Conservation (phyloP, 2,797 vertebrate species). For the Hapalemur alaotrensis region DNA sequence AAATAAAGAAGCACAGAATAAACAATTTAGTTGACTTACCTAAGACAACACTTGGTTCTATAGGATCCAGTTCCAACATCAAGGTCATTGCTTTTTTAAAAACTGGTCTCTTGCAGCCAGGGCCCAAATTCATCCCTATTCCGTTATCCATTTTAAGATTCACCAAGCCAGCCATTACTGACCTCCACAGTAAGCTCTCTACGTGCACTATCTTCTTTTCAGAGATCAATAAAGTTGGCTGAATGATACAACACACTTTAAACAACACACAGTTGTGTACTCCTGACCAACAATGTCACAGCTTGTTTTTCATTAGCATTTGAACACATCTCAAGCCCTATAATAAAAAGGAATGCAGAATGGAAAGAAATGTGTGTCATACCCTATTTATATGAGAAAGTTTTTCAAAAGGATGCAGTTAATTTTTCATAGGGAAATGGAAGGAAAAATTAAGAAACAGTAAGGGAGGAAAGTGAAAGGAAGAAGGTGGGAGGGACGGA, state of each 20-base stretch:
- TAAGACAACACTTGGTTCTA: not conserved
- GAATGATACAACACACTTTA: not conserved
- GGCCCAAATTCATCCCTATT: not conserved
- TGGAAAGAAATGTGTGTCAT: not conserved
- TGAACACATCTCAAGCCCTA: not conserved
- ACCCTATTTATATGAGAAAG: not conserved
- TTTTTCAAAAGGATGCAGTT: not conserved
- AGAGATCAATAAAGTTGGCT: not conserved
- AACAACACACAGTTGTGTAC: not conserved
- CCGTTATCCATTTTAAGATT: not conserved
- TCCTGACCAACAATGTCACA: not conserved
- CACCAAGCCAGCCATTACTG: not conserved
- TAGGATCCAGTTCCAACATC: not conserved
- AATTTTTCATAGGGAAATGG: conserved; percentile 8
- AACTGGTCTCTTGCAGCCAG: not conserved
- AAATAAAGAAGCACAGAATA: not conserved
- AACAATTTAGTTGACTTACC: not conserved
- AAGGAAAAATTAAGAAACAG: not conserved
- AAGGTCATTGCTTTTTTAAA: not conserved
- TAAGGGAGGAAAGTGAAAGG: not conserved
- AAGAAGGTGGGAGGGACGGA: not conserved
- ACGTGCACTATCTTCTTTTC: not conserved
- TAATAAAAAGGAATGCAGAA: not conserved
- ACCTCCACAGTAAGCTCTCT: not conserved
- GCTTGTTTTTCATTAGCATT: not conserved